Evolutionary conservation across 1,140 invertebrate genomes (phyloP), one percentile per base, ranked within the genome.

Genomic region (Pogonomyrmex californicus): DNA sequence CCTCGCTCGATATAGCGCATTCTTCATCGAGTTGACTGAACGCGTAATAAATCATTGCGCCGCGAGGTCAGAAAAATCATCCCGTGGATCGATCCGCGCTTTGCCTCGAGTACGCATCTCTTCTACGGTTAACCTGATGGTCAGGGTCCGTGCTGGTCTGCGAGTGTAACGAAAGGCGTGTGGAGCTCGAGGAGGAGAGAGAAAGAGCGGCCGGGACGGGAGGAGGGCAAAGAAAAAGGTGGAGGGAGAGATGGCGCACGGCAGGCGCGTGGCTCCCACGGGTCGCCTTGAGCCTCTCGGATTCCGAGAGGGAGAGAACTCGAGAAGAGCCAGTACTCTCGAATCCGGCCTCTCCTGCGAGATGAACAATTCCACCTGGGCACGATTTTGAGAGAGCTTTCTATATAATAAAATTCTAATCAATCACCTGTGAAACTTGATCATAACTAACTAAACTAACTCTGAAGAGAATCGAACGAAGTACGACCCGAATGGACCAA

Each of bases 181-280:
- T 56, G 17, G 30, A 73, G n/a, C 10, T 51, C 36, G 63, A 7
- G 44, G n/a, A 54, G 68, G 17, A 36, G 58, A 86, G 58, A 86
- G 49, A 66, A 56, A 38, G 49, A 63, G n/a, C 41, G 41, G 54
- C 36, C 38, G 36, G 23, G 70, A 47, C 23, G 68, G 76, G 66
- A 51, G 70, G 30, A 78, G 81, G 30, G 44, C 58, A 30, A 38
- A 38, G 76, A 44, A 54, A 54, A 41, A 41, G 33, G 77, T 88
- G 77, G 91, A 83, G 91, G 88, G 93, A 83, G 89, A 91, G 75
- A 86, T 91, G 93, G 92, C 93, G 93, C 90, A 91, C 91, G 93
- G 91, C 93, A 92, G 94, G 92, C 93, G 93, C 94, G 94, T 93
- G 94, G 93, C 93, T 93, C 93, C 93, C 93, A 94, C 94, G 93